These are phyloP conservation scores for Grapholita molesta DNA, from an alignment of 1,140 invertebrate genomes.

Conservation along the genomic window DNA sequence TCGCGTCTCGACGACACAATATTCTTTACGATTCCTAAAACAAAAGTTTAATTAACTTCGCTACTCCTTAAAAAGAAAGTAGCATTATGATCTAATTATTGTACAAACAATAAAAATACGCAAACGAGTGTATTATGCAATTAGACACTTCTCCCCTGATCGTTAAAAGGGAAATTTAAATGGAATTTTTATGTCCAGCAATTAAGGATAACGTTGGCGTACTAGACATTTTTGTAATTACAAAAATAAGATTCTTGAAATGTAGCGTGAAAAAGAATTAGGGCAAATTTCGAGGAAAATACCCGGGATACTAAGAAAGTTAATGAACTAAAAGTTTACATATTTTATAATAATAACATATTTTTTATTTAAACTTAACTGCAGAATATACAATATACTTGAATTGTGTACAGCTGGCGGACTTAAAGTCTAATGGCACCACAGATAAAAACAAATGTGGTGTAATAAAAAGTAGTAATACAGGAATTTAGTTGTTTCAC, in stretches of 20 bases:
- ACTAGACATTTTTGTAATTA: slow-evolving; percentile 78
- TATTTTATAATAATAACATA: background rate
- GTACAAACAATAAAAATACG: slow-evolving; percentile 76
- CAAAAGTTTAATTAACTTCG: slow-evolving; percentile 65
- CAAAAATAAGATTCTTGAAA: slow-evolving; percentile 78
- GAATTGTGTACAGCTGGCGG: too few species aligned
- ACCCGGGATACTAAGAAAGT: slow-evolving; percentile 49
- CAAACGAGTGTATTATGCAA: slow-evolving; percentile 78
- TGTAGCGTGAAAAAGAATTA: slow-evolving; percentile 78
- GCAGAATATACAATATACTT: too few species aligned
- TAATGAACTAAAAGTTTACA: background rate
- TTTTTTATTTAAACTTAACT: too few species aligned
- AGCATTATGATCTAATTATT: slow-evolving; percentile 76
- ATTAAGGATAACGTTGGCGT: slow-evolving; percentile 77
- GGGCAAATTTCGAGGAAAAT: slow-evolving; percentile 66
- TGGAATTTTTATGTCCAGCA: slow-evolving; percentile 78
- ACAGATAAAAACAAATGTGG: too few species aligned
- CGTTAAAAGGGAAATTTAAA: slow-evolving; percentile 78
- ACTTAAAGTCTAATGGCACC: too few species aligned
- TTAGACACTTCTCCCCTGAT: slow-evolving; percentile 73
- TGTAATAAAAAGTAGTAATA: too few species aligned
- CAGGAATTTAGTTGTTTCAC: too few species aligned
- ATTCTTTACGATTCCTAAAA: slow-evolving; percentile 54
- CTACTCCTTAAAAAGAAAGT: slow-evolving; percentile 59
- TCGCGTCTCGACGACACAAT: slow-evolving; percentile 30